Conservation (phyloP, 2,797 vertebrate species). For the Otolemur crassicaudatus region DNA sequence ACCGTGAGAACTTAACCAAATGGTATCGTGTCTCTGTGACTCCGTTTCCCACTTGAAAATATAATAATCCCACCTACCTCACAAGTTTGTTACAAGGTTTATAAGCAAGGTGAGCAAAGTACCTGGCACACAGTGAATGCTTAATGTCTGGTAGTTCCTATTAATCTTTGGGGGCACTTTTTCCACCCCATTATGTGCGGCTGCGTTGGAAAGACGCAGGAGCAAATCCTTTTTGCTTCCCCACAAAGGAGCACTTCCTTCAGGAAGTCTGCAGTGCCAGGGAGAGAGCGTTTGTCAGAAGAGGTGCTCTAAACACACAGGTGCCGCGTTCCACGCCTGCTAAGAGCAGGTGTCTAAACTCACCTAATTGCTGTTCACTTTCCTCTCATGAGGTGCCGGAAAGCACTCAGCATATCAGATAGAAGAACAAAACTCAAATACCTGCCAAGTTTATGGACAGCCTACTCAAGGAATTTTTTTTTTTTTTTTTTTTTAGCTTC, state of each 20-base stretch:
- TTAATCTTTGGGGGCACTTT: background rate
- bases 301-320: background rate
- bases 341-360: conserved; percentile 10
- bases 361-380: conserved; percentile 44
- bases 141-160: background rate
- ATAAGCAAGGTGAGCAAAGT: background rate
- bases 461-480: conserved; percentile 52
- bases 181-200: background rate
- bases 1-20: background rate
- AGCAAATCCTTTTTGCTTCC: background rate
- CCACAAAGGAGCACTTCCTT: background rate
- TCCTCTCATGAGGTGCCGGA: conserved; percentile 18
- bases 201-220: background rate
- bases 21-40: background rate
- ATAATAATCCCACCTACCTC: background rate
- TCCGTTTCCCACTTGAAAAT: background rate
- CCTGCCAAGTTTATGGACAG: conserved; percentile 76
- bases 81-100: background rate
- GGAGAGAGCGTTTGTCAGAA: background rate
- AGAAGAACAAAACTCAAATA: conserved; percentile 65
- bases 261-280: background rate
- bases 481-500: conserved; percentile 49
- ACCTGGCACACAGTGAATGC: no score
- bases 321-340: background rate
- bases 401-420: conserved; percentile 59